Evolutionary conservation across 2,888 invertebrate species (phyloP).

Genomic region (Lypha dubia): DNA sequence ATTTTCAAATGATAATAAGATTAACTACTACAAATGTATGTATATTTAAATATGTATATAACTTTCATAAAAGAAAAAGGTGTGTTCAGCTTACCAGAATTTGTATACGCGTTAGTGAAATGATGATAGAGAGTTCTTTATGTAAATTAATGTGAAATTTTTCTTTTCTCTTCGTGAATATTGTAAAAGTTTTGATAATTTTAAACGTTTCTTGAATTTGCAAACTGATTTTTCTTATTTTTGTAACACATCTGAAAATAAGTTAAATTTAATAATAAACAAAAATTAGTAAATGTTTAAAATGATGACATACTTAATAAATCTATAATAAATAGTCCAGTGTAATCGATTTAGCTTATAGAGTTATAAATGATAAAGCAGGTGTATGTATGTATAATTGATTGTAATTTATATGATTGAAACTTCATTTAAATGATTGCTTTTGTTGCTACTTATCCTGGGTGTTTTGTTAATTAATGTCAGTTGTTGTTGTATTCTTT

Average conservation of each 20-base stretch:
- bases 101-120: neutral
- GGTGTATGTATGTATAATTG: neutral
- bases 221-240: neutral
- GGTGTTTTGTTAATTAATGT: neutral
- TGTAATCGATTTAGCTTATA: neutral
- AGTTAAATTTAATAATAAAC: neutral
- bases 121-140: neutral
- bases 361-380: no score
- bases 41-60: neutral
- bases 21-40: neutral
- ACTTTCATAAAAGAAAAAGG: neutral
- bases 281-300: neutral
- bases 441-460: constrained; percentile 16
- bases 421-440: neutral
- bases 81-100: constrained; percentile 1
- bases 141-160: no score
- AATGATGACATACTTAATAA: constrained; percentile 1
- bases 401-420: neutral
- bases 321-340: neutral
- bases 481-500: neutral
- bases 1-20: neutral
- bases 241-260: neutral
- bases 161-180: neutral
- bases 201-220: neutral
- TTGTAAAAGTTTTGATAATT: neutral